Conservation (phyloP, 2,888 invertebrate genomes). For the Erynnis tages region DNA sequence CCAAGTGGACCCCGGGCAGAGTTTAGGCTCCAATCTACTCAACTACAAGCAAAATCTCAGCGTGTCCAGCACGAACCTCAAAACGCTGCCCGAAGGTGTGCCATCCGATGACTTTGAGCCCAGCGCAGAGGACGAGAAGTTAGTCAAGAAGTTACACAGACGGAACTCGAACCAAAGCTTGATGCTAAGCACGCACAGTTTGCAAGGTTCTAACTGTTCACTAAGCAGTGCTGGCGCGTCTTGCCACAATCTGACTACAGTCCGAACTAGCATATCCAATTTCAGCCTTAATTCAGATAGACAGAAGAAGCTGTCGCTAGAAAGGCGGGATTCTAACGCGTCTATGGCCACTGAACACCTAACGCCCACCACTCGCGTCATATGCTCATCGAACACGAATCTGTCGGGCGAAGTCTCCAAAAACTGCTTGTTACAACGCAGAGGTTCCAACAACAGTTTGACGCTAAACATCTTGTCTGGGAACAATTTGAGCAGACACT, state of each 20-base stretch:
- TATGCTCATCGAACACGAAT: slow-evolving; percentile 77
- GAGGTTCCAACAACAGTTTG: slow-evolving; percentile 93
- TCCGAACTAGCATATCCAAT: slow-evolving; percentile 71
- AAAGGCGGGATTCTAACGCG: slow-evolving; percentile 92
- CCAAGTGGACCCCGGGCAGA: slow-evolving; percentile 55
- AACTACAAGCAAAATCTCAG: slow-evolving; percentile 84
- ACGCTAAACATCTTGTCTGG: slow-evolving; percentile 87
- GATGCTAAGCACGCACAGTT: slow-evolving; percentile 78
- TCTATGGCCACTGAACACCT: slow-evolving; percentile 84
- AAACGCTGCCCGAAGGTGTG: slow-evolving; percentile 87
- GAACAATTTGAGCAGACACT: slow-evolving; percentile 75
- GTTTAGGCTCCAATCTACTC: slow-evolving; percentile 78
- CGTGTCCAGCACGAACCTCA: slow-evolving; percentile 86
- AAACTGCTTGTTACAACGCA: slow-evolving; percentile 88
- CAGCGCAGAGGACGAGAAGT: slow-evolving; percentile 66
- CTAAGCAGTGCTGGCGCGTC: slow-evolving; percentile 69
- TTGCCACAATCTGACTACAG: slow-evolving; percentile 66
- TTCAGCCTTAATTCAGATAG: slow-evolving; percentile 71
- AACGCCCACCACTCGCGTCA: slow-evolving; percentile 63
- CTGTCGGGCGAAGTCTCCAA: slow-evolving; percentile 62
- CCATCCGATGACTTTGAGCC: slow-evolving; percentile 84
- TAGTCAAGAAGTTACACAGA: slow-evolving; percentile 76
- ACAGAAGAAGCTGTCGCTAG: slow-evolving; percentile 85
- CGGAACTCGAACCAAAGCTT: slow-evolving; percentile 83
- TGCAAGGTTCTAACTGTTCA: slow-evolving; percentile 80